These are phyloP conservation scores for Agrochola macilenta DNA, from an alignment of 2,888 invertebrate species.

Conservation along the genomic window DNA sequence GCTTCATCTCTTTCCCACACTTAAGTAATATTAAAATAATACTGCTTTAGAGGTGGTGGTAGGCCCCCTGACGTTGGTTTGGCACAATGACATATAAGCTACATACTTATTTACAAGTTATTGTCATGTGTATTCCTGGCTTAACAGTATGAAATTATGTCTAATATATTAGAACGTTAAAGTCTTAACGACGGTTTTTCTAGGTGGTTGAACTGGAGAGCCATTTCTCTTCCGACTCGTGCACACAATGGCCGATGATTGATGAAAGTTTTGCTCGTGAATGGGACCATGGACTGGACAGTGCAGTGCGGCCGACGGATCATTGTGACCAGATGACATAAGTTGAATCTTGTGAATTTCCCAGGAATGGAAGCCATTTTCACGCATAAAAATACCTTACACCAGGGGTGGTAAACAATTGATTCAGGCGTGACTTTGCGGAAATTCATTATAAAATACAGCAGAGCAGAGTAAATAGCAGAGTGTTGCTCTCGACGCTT, in stretches of 20 bases:
- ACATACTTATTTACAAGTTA: neutral
- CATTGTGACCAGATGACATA: conserved; percentile 20
- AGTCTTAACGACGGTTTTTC: conserved; percentile 21
- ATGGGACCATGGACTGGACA: conserved; percentile 38
- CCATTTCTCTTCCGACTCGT: conserved; percentile 35
- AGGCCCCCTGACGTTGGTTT: no score
- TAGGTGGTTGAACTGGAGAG: conserved; percentile 1
- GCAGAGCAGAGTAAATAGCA: no score
- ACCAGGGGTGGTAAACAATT: neutral
- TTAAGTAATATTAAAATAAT: no score
- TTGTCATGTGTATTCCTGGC: neutral
- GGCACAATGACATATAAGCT: neutral
- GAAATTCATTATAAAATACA: no score
- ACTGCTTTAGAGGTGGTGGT: no score
- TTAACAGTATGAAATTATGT: conserved; percentile 15
- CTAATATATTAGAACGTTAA: conserved; percentile 13
- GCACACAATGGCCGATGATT: conserved; percentile 58
- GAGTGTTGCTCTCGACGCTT: no score
- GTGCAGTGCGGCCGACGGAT: conserved; percentile 15
- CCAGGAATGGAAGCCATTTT: neutral
- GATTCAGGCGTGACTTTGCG: neutral
- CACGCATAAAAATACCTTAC: neutral
- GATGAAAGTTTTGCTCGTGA: conserved; percentile 52
- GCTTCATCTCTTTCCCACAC: no score
- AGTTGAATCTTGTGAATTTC: conserved; percentile 17